These are phyloP conservation scores for Sinocyclocheilus grahami DNA, from an alignment of 2,113 vertebrate species.

Conservation along the genomic window DNA sequence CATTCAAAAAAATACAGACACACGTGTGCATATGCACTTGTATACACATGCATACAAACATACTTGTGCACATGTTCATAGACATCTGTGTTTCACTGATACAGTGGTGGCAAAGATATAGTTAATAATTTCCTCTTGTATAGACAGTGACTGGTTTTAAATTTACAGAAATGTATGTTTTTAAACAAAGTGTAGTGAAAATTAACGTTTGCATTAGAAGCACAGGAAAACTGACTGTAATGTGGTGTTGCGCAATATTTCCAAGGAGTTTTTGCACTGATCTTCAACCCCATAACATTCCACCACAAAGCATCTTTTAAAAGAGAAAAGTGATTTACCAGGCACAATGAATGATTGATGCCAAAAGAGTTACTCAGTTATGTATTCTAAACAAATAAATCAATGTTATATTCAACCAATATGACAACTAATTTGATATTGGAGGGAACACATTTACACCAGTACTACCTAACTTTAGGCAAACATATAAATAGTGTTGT, in stretches of 20 bases:
- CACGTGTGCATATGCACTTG: background rate
- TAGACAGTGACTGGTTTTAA: background rate
- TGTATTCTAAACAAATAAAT: background rate
- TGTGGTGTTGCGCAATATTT: background rate
- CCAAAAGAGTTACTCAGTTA: background rate
- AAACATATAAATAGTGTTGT: background rate
- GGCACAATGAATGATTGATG: background rate
- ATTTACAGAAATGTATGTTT: background rate
- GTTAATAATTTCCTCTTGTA: background rate
- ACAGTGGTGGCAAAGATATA: background rate
- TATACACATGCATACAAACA: constrained; percentile 14
- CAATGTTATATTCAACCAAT: no score
- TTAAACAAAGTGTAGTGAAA: background rate
- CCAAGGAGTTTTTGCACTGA: background rate
- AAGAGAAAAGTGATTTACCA: background rate
- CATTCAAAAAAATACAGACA: background rate
- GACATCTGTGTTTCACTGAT: constrained; percentile 42
- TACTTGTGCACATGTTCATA: constrained; percentile 26
- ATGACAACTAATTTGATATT: background rate
- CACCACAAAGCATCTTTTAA: background rate
- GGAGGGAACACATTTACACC: background rate
- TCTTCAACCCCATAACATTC: background rate
- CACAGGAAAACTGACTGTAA: background rate
- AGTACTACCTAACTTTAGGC: background rate
- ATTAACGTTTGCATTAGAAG: background rate